These are phyloP conservation scores for Pangasius mekongensis DNA, from an alignment of 2,797 vertebrate genomes.

Conservation along the genomic window DNA sequence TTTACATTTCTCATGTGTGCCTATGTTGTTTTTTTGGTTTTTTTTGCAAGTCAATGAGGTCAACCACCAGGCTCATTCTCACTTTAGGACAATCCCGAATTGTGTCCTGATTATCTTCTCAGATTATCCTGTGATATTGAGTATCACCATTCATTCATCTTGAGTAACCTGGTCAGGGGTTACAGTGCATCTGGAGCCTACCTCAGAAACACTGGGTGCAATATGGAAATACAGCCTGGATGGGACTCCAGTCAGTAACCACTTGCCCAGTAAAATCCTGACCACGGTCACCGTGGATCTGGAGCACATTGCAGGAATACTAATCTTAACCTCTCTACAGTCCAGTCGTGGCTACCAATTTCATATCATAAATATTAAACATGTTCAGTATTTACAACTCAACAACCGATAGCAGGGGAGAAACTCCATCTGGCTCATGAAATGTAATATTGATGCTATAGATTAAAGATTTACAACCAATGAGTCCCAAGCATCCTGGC, in stretches of 20 bases:
- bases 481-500: neutral
- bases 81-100: neutral
- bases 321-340: neutral
- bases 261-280: neutral
- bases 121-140: neutral
- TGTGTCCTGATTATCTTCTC: conserved; percentile 60
- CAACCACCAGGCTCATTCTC: neutral
- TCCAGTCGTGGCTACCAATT: conserved; percentile 14
- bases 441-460: conserved; percentile 13
- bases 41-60: neutral
- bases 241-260: neutral
- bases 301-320: neutral
- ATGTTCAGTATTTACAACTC: neutral
- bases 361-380: conserved; percentile 27
- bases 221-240: neutral
- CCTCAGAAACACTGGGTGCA: neutral
- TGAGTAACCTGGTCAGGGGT: neutral
- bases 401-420: neutral
- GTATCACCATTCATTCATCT: neutral
- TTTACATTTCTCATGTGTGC: neutral
- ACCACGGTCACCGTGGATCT: neutral
- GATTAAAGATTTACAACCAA: conserved; percentile 17
- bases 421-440: neutral
- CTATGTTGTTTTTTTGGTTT: neutral
- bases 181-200: neutral